These are phyloP conservation scores for Bolinopsis microptera DNA, from an alignment of 37 sponge, comb jelly and placozoan genomes.

Conservation along the genomic window DNA sequence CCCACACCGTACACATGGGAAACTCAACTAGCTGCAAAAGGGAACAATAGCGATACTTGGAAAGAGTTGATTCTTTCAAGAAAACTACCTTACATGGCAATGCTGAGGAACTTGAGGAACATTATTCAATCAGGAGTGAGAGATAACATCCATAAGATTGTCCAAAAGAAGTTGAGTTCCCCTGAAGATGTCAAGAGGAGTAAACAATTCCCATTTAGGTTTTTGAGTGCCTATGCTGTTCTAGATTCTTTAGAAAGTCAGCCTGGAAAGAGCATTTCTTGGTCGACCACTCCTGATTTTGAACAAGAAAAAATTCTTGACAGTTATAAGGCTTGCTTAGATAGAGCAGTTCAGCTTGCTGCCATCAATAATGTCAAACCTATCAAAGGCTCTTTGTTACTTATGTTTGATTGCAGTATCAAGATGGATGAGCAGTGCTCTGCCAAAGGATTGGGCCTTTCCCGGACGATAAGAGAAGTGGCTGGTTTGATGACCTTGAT, in stretches of 20 bases:
- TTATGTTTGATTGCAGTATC: conserved; percentile 83
- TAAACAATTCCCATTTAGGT: conserved; percentile 95
- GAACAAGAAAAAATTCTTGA: conserved; percentile 67
- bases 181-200: conserved; percentile 88
- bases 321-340: conserved; percentile 81
- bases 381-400: conserved; percentile 84
- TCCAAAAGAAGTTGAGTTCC: conserved; percentile 76
- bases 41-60: conserved; percentile 92
- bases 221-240: conserved; percentile 97
- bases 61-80: conserved; percentile 83
- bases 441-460: conserved; percentile 41
- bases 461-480: conserved; percentile 66
- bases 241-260: background rate
- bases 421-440: conserved; percentile 86
- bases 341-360: conserved; percentile 90
- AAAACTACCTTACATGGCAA: conserved; percentile 99
- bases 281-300: conserved; percentile 43
- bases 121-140: conserved; percentile 83
- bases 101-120: conserved; percentile 94
- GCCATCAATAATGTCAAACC: conserved; percentile 95
- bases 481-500: conserved; percentile 90
- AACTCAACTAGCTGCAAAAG: conserved; percentile 89
- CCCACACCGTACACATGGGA: conserved; percentile 98
- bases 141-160: conserved; percentile 82
- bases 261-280: background rate